Evolutionary conservation across 1,140 invertebrate species (phyloP), one percentile per base, ranked within the genome.

Genomic region (Solenopsis fugax): DNA sequence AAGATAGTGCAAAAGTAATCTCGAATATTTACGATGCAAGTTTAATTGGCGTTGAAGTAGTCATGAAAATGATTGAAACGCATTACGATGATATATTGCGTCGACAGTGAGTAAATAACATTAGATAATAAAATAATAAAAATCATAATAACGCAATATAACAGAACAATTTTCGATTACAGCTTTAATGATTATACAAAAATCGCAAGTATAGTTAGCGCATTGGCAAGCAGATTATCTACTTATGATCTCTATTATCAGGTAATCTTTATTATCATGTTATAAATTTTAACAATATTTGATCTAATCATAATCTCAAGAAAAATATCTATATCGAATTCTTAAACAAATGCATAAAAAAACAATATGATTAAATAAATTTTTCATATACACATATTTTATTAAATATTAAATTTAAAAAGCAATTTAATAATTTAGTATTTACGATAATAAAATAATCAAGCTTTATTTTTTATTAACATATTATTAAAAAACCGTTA

Each of bases 1-100:
- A 93, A 82, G 87, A 95, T 73, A 88, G 93, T 65, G n/a, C 85
- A 56, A 87, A 87, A 86, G 69, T 95, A 65, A 93, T 93, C 71
- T 86, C 89, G 0, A 93, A 94, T 7, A 95, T 96, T 9, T 94
- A 95, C 7, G 88, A 90, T 34, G 89, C 93, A 1, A 95, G 95
- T 69, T 93, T 95, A 82, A 89, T 91, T 0, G 96, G 96, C 65
- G 94, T 96, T 9, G 85, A 95, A 16, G 58, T 85, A 6, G 92
- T 92, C 6, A 91, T 96, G 7, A 93, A 96, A 18, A 96, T 95
- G 52, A 91, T 97, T 24, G 85, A 94, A 52, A 76, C 89, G 4
- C 94, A 96, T 82, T 87, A 95, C 13, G 54, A 90, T 4, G 84
- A 93, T 3, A 94, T 96, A 65, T 2, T 78, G 45, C 85, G 91